Evolutionary conservation across 1,140 invertebrate genomes (phyloP), one percentile per base, ranked within the genome.

Genomic region (Bacillus rossius): DNA sequence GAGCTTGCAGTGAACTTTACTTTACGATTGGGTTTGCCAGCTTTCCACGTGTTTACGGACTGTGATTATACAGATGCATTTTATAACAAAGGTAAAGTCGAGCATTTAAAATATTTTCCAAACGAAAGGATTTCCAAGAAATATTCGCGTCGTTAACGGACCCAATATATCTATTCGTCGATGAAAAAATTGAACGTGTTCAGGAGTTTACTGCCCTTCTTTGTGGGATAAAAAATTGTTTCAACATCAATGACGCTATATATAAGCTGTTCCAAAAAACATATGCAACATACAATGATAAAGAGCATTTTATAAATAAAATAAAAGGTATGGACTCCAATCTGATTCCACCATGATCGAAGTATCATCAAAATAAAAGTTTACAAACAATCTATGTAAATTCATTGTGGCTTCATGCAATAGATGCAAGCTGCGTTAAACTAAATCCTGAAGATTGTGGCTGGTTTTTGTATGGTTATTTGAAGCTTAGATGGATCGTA

Each of bases 61-160:
- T 71, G 64, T 48, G 67, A 73, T 65, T 71, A 70, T 52, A 70
- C 64, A 17, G 64, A 66, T 41, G 64, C 64, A 34, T 73, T 72
- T 65, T 62, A 67, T 47, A 65, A 66, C 19, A 72, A 69, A 68
- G 68, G 67, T 38, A 72, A 71, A 64, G 59, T 71, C 23, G 62
- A 58, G 61, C 66, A 66, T 71, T 68, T 59, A 43, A 69, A 51
- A 49, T 61, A 37, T 60, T 71, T 64, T 64, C 59, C 10, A 67
- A 66, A 64, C 68, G 70, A 60, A 60, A 65, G 63, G 61, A 50
- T 48, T 67, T 65, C 59, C 63, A 66, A 65, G 67, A 38, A 63
- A 55, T 64, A 59, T 71, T 73, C 65, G 62, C 65, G 37, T 69
- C 67, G 61, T 65, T 72, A 60, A 67, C 47, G 56, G 58, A 67